Evolutionary conservation across 2,113 vertebrate genomes (phyloP).

Genomic region (chimpanzee (Pan troglodytes)): NHGRI_mPanTro3-v2.1_pri NC_072409.2:88437001-88437500

Average conservation of each 20-base stretch:
- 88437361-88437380: slow-evolving; percentile 11
- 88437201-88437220: background rate
- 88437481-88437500: background rate
- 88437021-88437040: background rate
- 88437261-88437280: slow-evolving; percentile 33
- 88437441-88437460: background rate
- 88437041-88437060: background rate
- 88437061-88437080: background rate
- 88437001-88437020: background rate
- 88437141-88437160: background rate
- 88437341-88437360: background rate
- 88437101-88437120: background rate
- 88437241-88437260: background rate
- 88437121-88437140: background rate
- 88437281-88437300: background rate
- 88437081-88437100: background rate
- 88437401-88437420: background rate
- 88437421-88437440: background rate
- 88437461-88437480: background rate
- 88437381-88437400: background rate
- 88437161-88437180: background rate
- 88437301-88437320: background rate
- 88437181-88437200: background rate
- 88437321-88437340: slow-evolving; percentile 14
- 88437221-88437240: background rate